Evolutionary conservation across 2,797 vertebrate genomes (phyloP).

Genomic region (Typhlichthys eigenmanni): DNA sequence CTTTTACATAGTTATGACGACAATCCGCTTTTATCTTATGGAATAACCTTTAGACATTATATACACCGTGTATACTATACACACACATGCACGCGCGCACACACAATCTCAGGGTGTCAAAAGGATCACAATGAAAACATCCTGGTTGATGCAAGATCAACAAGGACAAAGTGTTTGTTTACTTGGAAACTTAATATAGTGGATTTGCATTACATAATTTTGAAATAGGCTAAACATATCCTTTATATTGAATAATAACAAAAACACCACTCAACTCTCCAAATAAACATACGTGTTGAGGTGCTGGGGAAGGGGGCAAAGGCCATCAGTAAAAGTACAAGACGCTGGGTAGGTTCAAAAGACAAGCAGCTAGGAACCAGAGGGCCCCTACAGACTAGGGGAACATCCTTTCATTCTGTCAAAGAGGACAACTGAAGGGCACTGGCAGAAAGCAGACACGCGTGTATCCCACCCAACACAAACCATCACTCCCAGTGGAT

Average conservation of each 20-base stretch:
- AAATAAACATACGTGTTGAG: constrained; percentile 64
- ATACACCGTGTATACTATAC: too few species aligned
- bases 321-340: constrained; percentile 54
- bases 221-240: too few species aligned
- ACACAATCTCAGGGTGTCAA: too few species aligned
- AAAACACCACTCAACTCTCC: constrained; percentile 48
- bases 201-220: too few species aligned
- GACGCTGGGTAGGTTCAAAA: constrained; percentile 41
- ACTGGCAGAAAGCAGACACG: constrained; percentile 68
- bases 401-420: constrained; percentile 39
- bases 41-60: too few species aligned
- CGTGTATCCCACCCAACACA: constrained; percentile 59
- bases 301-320: constrained; percentile 35
- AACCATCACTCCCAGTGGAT: constrained; percentile 72
- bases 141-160: constrained; percentile 18
- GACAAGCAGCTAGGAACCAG: constrained; percentile 60
- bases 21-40: too few species aligned
- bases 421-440: constrained; percentile 51
- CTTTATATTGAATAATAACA: too few species aligned
- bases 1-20: too few species aligned
- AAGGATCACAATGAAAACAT: constrained; percentile 7
- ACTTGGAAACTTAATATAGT: constrained; percentile 38
- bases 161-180: constrained; percentile 50
- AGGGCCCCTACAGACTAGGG: constrained; percentile 39
- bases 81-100: too few species aligned